A percentile compares a stretch with the other conserved stretches of the same genome.
Evolutionary conservation across 2,113 vertebrate species (phyloP).

Genomic region (Tauraco erythrolophus): DNA sequence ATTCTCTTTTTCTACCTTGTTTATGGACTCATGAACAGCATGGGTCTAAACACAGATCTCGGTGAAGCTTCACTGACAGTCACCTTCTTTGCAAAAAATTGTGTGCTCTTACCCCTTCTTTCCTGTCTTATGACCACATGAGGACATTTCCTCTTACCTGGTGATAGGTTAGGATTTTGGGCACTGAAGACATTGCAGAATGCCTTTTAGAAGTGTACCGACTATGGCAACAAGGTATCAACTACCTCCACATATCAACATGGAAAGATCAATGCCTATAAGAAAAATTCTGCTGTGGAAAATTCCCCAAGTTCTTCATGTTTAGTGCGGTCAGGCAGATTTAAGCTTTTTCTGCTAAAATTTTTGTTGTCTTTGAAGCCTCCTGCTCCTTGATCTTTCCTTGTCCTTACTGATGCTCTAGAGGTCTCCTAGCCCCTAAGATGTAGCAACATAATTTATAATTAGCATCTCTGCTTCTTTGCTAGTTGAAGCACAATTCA

Average conservation of each 20-base stretch:
- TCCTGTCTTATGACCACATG: neutral
- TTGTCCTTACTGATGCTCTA: neutral
- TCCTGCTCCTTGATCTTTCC: neutral
- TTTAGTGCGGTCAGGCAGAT: neutral
- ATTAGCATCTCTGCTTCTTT: neutral
- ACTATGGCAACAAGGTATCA: neutral
- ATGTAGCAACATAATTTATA: neutral
- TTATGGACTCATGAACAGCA: neutral
- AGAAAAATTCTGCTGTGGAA: neutral
- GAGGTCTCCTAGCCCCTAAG: neutral
- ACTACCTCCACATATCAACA: neutral
- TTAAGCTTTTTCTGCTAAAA: neutral
- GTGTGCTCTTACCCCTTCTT: neutral
- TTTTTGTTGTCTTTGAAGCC: neutral
- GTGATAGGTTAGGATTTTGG: neutral
- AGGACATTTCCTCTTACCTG: neutral
- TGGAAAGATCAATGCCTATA: neutral
- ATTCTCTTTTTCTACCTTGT: neutral
- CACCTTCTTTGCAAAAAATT: neutral
- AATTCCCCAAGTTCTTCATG: neutral
- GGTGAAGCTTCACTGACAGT: neutral
- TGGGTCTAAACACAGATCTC: neutral
- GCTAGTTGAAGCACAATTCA: neutral
- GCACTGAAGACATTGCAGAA: neutral
- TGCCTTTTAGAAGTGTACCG: neutral